Percentiles rank a stretch among this genome's conserved stretches.
phyloP scores from a whole-genome alignment of 2,797 vertebrate species.

The Carapus acus region DNA sequence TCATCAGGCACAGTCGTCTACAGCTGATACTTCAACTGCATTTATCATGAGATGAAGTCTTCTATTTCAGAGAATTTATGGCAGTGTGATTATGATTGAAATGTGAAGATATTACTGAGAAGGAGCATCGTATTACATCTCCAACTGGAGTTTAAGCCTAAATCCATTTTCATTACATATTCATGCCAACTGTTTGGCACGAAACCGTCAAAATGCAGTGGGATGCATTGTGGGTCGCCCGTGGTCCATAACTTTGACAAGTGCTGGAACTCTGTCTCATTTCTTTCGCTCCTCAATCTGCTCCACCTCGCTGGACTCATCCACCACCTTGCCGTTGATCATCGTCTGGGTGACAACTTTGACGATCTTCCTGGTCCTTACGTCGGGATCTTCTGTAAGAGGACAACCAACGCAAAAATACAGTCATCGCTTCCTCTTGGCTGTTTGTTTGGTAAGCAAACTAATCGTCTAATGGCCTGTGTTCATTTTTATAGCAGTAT shows the following conservation, averaged over 20 bases:
- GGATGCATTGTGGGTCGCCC: not conserved
- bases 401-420: not conserved
- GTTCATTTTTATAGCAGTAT: too few relatives aligned
- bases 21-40: not conserved
- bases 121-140: not conserved
- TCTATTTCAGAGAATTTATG: not conserved
- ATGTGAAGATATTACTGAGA: not conserved
- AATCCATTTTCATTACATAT: not conserved
- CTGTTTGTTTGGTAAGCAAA: too few relatives aligned
- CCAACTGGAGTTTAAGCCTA: not conserved
- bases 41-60: slow-evolving; percentile 3
- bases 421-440: too few relatives aligned
- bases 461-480: too few relatives aligned
- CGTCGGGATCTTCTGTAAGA: slow-evolving; percentile 71
- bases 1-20: not conserved
- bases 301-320: slow-evolving; percentile 79
- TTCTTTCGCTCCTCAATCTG: slow-evolving; percentile 76
- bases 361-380: slow-evolving; percentile 79
- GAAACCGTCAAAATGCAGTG: not conserved
- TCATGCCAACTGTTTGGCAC: slow-evolving; percentile 11
- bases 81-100: not conserved
- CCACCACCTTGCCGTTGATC: slow-evolving; percentile 78
- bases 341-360: slow-evolving; percentile 82
- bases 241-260: not conserved
- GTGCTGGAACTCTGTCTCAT: slow-evolving; percentile 34